A percentile compares a stretch with the other conserved stretches of the same genome.
Evolutionary conservation across 2,113 vertebrate genomes (phyloP).

Genomic region (Heptranchias perlo): DNA sequence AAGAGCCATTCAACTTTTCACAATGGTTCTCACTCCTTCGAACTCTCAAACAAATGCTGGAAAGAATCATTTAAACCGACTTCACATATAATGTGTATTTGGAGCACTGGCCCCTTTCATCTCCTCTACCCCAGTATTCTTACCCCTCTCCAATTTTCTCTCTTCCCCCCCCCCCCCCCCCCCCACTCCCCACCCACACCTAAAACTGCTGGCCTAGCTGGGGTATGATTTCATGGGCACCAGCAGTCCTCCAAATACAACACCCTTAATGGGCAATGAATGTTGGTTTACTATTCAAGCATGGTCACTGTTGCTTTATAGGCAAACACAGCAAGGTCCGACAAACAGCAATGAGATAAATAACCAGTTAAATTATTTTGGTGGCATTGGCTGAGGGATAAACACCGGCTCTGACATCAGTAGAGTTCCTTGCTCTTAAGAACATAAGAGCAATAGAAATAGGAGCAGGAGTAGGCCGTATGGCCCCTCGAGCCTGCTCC

Average conservation of each 20-base stretch:
- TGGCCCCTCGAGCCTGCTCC: no score
- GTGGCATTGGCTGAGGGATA: background rate
- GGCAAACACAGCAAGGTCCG: background rate
- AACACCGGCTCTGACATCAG: background rate
- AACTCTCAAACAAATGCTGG: background rate
- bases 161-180: background rate
- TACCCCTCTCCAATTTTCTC: background rate
- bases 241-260: background rate
- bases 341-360: background rate
- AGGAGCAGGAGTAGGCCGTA: no score
- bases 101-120: background rate
- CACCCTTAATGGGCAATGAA: background rate
- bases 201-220: background rate
- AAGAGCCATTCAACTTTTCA: background rate
- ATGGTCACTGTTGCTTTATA: background rate
- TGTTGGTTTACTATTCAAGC: background rate
- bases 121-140: background rate
- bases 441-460: no score
- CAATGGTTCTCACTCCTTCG: background rate
- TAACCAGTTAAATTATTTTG: background rate
- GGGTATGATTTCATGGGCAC: background rate
- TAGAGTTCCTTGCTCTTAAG: background rate
- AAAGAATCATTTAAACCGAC: background rate
- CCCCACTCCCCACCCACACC: background rate
- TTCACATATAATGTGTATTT: background rate